Conservation (phyloP, 2,797 vertebrate genomes). For the Tragelaphus eurycerus region DNA sequence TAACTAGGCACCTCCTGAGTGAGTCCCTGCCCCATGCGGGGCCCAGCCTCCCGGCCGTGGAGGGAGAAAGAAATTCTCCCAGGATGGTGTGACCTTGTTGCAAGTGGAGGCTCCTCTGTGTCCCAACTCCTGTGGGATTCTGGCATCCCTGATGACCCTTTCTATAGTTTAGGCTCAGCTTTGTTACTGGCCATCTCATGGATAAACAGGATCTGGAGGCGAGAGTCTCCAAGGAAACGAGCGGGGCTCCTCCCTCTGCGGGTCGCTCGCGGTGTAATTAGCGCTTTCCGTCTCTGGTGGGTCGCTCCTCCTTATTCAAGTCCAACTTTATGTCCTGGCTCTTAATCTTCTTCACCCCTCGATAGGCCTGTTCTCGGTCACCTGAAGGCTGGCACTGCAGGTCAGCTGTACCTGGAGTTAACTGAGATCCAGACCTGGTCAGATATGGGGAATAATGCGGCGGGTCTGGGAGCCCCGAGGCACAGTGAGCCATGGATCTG, state of each 20-base stretch:
- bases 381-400: not conserved
- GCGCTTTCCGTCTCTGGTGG: not conserved
- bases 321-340: not conserved
- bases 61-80: not conserved
- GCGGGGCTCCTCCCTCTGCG: fast-evolving
- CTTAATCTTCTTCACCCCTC: not conserved
- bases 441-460: fast-evolving
- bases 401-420: not conserved
- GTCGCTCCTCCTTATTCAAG: not conserved
- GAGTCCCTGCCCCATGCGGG: fast-evolving
- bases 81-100: not conserved
- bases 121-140: not conserved
- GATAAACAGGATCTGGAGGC: not conserved
- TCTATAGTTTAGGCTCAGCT: not conserved
- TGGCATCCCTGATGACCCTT: fast-evolving
- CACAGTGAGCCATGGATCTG: fast-evolving
- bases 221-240: not conserved
- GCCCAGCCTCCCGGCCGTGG: fast-evolving
- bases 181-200: not conserved
- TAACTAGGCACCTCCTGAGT: not conserved
- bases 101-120: not conserved
- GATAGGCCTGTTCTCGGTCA: not conserved
- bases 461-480: not conserved
- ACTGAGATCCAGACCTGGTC: not conserved
- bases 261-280: fast-evolving